Evolutionary conservation across 1,140 invertebrate genomes (phyloP).

Genomic region (Rhyzopertha dominica): DNA sequence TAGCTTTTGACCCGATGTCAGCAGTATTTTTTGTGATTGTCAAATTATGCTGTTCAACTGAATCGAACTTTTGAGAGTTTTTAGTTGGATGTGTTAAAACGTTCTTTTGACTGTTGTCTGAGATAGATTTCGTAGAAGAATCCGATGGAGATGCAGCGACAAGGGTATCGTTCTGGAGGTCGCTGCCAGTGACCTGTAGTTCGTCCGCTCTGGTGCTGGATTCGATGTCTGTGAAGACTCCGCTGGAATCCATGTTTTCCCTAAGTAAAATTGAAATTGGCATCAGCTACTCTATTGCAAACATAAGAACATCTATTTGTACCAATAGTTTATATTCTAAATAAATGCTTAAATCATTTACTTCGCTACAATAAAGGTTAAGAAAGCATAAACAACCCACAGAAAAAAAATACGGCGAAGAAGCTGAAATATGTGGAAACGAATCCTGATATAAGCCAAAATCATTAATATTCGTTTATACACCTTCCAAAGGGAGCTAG

Average conservation of each 20-base stretch:
- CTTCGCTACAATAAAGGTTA: too few species aligned
- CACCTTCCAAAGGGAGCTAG: too few species aligned
- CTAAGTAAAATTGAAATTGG: too few species aligned
- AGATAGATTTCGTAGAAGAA: slow-evolving; percentile 38
- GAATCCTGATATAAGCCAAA: too few species aligned
- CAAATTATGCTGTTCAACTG: neutral
- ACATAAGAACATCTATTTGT: too few species aligned
- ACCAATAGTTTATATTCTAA: too few species aligned
- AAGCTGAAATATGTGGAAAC: too few species aligned
- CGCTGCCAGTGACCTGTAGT: slow-evolving; percentile 29
- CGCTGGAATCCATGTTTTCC: slow-evolving; percentile 79
- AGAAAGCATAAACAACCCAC: too few species aligned
- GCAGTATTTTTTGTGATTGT: slow-evolving; percentile 4
- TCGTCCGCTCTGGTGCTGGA: slow-evolving; percentile 43
- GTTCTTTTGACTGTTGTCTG: slow-evolving; percentile 44
- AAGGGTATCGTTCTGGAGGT: slow-evolving; percentile 35
- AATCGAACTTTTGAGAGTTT: slow-evolving; percentile 10
- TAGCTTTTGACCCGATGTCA: slow-evolving; percentile 55
- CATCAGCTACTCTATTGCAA: too few species aligned
- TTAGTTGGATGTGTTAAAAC: slow-evolving; percentile 22
- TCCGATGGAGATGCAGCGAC: slow-evolving; percentile 42
- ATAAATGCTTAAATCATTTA: too few species aligned
- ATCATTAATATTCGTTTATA: too few species aligned
- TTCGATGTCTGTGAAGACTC: slow-evolving; percentile 79
- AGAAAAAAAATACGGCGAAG: too few species aligned